Evolutionary conservation across 2,113 vertebrate genomes (phyloP).

Genomic region (Bombycilla garrulus): DNA sequence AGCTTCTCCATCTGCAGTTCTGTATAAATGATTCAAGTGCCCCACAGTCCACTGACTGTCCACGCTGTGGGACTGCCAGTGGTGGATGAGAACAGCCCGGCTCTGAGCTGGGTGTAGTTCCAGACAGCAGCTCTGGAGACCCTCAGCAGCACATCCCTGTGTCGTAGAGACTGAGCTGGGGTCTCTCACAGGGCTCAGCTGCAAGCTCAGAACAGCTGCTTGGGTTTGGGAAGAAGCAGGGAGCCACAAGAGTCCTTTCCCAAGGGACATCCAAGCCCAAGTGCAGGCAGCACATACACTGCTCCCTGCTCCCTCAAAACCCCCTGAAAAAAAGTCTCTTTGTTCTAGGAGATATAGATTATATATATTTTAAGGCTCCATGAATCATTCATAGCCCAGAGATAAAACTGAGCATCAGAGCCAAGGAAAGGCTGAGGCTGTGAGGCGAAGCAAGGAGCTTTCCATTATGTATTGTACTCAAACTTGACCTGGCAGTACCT

Average conservation of each 20-base stretch:
- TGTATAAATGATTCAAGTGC: background rate
- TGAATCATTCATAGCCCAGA: slow-evolving; percentile 74
- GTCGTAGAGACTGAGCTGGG: background rate
- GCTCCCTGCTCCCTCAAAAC: background rate
- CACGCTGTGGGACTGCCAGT: background rate
- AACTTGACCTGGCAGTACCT: slow-evolving; percentile 12
- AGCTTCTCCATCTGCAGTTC: background rate
- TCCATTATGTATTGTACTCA: slow-evolving; percentile 48
- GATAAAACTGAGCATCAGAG: slow-evolving; percentile 55
- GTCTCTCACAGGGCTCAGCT: slow-evolving; percentile 8
- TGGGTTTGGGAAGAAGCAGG: slow-evolving; percentile 57
- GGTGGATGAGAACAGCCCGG: background rate
- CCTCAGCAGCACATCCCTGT: background rate
- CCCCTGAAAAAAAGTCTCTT: slow-evolving; percentile 59
- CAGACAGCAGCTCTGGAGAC: background rate
- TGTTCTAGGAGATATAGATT: slow-evolving; percentile 53
- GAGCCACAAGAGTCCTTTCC: slow-evolving; percentile 21
- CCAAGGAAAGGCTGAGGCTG: background rate
- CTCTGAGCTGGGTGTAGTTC: background rate
- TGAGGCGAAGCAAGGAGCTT: background rate
- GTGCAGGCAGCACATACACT: background rate
- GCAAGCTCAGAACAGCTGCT: slow-evolving; percentile 45
- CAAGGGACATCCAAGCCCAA: slow-evolving; percentile 5
- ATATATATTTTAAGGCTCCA: slow-evolving; percentile 68
- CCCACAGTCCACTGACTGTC: background rate